A percentile compares a stretch with the other conserved stretches of the same genome.
Conservation (phyloP, 2,888 invertebrate genomes). For the Neoaliturus tenellus region DNA sequence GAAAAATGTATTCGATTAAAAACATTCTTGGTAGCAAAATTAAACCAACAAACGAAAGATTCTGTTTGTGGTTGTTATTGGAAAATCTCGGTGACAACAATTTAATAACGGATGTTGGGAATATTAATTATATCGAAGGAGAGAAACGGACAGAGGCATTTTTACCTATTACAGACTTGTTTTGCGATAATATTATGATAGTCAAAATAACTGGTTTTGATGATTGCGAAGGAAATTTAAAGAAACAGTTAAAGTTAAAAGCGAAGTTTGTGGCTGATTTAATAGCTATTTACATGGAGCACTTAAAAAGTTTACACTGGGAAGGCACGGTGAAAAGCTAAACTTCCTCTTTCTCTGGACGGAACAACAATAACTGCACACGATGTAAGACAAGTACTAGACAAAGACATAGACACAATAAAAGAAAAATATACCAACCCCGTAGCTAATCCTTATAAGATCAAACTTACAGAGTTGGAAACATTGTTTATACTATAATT, state of each 20-base stretch:
- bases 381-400: slow-evolving; percentile 22
- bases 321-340: slow-evolving; percentile 39
- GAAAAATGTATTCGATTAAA: slow-evolving; percentile 41
- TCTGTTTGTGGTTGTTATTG: slow-evolving; percentile 44
- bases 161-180: slow-evolving; percentile 44
- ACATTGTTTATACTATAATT: too few relatives aligned
- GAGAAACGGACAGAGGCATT: slow-evolving; percentile 8
- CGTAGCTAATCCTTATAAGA: slow-evolving; percentile 27
- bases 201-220: slow-evolving; percentile 1
- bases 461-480: slow-evolving; percentile 34
- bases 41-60: slow-evolving; percentile 47
- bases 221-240: slow-evolving; percentile 35
- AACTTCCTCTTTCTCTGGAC: slow-evolving; percentile 1
- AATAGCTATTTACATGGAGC: slow-evolving; percentile 13
- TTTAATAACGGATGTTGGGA: slow-evolving; percentile 47
- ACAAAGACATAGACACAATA: slow-evolving; percentile 13
- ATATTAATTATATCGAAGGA: slow-evolving; percentile 50
- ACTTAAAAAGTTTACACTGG: neutral
- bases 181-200: slow-evolving; percentile 34
- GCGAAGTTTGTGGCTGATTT: slow-evolving; percentile 35
- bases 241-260: slow-evolving; percentile 19
- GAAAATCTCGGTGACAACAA: slow-evolving; percentile 39
- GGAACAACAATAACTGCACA: neutral
- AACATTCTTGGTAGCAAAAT: slow-evolving; percentile 37
- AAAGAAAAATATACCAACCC: slow-evolving; percentile 29